Evolutionary conservation across 1,140 invertebrate genomes (phyloP).

Genomic region (Hormaphis cornu): DNA sequence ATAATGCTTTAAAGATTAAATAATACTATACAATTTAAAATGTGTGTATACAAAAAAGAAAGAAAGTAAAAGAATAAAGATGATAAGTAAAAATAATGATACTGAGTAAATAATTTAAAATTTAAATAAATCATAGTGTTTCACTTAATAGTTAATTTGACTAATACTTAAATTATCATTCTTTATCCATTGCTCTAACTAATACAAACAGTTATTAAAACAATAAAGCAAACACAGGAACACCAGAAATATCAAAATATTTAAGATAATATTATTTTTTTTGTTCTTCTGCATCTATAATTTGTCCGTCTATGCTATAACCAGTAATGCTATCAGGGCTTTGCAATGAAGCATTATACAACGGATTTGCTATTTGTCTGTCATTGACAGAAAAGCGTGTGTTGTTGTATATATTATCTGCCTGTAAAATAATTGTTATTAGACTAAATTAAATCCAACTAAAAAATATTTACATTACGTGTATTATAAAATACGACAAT

Average conservation of each 20-base stretch:
- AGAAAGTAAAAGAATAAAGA: neutral
- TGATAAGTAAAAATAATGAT: neutral
- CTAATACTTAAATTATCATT: too few species aligned
- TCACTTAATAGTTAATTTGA: too few species aligned
- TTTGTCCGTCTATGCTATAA: slow-evolving; percentile 40
- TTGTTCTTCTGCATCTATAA: slow-evolving; percentile 35
- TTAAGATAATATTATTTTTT: slow-evolving; percentile 11
- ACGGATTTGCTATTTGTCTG: slow-evolving; percentile 55
- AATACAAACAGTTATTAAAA: slow-evolving; percentile 6
- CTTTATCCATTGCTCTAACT: neutral
- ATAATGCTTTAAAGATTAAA: neutral
- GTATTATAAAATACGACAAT: neutral
- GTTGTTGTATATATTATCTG: slow-evolving; percentile 66
- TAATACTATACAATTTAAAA: neutral
- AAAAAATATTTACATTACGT: neutral
- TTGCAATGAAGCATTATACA: slow-evolving; percentile 62
- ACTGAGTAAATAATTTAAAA: neutral
- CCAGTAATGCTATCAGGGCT: slow-evolving; percentile 64
- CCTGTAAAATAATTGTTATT: slow-evolving; percentile 48
- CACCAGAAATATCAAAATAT: neutral
- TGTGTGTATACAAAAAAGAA: neutral
- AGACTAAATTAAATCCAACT: slow-evolving; percentile 38
- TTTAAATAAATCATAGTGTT: too few species aligned
- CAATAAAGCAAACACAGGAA: slow-evolving; percentile 23
- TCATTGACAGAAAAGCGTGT: slow-evolving; percentile 61